These are phyloP conservation scores for Clistopyga incitator DNA, from an alignment of 2,888 invertebrate genomes.

Conservation along the genomic window DNA sequence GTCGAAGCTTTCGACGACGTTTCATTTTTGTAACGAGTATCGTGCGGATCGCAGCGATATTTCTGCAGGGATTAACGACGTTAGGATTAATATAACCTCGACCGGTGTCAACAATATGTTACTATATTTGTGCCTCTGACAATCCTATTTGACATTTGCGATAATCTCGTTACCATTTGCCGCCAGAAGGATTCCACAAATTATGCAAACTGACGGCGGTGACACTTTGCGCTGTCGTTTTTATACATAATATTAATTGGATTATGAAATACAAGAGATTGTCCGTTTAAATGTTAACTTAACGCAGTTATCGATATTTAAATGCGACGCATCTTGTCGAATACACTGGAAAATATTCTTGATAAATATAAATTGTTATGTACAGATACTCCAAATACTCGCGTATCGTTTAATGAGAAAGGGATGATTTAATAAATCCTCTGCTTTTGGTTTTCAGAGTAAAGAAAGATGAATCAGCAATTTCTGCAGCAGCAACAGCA, in stretches of 20 bases:
- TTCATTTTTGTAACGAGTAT: too few species aligned
- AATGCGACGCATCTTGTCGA: neutral
- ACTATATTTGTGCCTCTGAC: neutral
- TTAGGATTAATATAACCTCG: slow-evolving; percentile 20
- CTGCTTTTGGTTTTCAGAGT: slow-evolving; percentile 69
- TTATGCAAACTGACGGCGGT: too few species aligned
- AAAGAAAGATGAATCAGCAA: slow-evolving; percentile 85
- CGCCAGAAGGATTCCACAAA: neutral
- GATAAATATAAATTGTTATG: neutral
- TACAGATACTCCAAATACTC: neutral
- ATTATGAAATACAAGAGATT: too few species aligned
- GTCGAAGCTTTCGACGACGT: neutral
- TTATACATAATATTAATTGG: too few species aligned
- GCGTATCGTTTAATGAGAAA: neutral
- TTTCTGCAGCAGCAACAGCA: slow-evolving; percentile 82
- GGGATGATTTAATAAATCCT: neutral
- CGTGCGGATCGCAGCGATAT: neutral
- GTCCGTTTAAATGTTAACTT: too few species aligned
- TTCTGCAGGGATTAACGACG: too few species aligned
- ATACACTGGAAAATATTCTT: neutral
- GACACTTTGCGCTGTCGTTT: too few species aligned
- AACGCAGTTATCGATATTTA: neutral
- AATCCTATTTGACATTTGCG: neutral
- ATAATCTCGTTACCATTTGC: neutral
- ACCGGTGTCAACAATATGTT: slow-evolving; percentile 36